Conservation (phyloP, 1,140 invertebrate genomes). For the Drosophila carrolli region DNA sequence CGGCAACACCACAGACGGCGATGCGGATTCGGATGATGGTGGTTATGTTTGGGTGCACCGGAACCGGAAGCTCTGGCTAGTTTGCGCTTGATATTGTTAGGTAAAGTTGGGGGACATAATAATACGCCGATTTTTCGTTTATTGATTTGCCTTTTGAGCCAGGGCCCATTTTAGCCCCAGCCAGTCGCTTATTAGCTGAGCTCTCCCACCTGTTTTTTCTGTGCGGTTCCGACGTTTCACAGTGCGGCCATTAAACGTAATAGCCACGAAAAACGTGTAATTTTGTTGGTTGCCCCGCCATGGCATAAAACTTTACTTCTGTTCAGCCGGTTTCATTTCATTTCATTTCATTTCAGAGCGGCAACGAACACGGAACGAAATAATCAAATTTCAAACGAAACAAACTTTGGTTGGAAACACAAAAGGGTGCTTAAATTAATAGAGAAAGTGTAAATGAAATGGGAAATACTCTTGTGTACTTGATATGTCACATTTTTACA, state of each 20-base stretch:
- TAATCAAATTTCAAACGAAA: slow-evolving; percentile 75
- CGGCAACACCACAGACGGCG: slow-evolving; percentile 60
- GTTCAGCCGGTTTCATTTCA: slow-evolving; percentile 33
- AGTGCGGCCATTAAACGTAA: slow-evolving; percentile 70
- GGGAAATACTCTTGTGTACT: slow-evolving; percentile 15
- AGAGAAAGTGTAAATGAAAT: neutral
- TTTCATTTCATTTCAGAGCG: slow-evolving; percentile 26
- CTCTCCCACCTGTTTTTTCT: slow-evolving; percentile 10
- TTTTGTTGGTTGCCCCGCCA: slow-evolving; percentile 52
- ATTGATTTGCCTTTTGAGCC: slow-evolving; percentile 60
- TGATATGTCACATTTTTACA: too few species aligned
- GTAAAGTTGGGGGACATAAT: slow-evolving; percentile 38
- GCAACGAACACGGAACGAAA: slow-evolving; percentile 42
- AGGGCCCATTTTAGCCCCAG: slow-evolving; percentile 26
- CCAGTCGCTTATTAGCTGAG: slow-evolving; percentile 65
- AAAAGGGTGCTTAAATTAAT: slow-evolving; percentile 32
- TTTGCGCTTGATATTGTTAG: slow-evolving; percentile 78
- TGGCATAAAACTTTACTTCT: slow-evolving; percentile 62
- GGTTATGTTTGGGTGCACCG: slow-evolving; percentile 53
- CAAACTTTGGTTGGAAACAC: slow-evolving; percentile 41
- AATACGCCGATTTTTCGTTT: slow-evolving; percentile 78
- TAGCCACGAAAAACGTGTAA: slow-evolving; percentile 73
- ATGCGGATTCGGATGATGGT: slow-evolving; percentile 22
- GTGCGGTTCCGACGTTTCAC: slow-evolving; percentile 9
- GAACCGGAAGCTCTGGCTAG: slow-evolving; percentile 81